Percentiles rank a stretch among this genome's conserved stretches.
Conservation (phyloP, 2,888 invertebrate genomes). For the Argyra leucocephala region DNA sequence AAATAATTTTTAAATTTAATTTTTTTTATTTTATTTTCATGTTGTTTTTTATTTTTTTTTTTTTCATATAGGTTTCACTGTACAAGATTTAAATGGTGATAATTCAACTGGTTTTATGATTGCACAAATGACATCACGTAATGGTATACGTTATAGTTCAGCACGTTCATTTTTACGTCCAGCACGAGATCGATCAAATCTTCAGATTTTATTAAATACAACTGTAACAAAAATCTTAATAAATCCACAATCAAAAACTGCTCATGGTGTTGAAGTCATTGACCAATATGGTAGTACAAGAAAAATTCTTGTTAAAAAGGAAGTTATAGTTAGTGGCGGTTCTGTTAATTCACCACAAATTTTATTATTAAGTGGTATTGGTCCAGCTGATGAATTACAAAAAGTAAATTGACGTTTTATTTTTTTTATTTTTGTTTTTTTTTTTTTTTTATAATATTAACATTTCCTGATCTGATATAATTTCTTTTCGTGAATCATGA, state of each 20-base stretch:
- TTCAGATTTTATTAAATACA: constrained; percentile 75
- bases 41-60: background rate
- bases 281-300: constrained; percentile 46
- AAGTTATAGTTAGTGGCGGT: constrained; percentile 67
- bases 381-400: constrained; percentile 61
- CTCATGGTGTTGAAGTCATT: constrained; percentile 62
- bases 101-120: constrained; percentile 75
- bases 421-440: background rate
- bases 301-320: constrained; percentile 65
- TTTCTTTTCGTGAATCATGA: background rate
- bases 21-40: constrained; percentile 7
- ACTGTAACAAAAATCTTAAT: constrained; percentile 69
- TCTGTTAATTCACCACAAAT: constrained; percentile 92
- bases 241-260: constrained; percentile 61
- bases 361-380: constrained; percentile 81
- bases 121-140: constrained; percentile 77
- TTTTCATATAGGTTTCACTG: constrained; percentile 51
- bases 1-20: background rate
- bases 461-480: no score
- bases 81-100: constrained; percentile 72
- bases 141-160: constrained; percentile 74
- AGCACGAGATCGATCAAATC: constrained; percentile 61
- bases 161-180: constrained; percentile 76
- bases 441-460: no score
- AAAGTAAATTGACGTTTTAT: constrained; percentile 37